Evolutionary conservation across 2,797 vertebrate genomes (phyloP).

Genomic region (Simalia tracyae): DNA sequence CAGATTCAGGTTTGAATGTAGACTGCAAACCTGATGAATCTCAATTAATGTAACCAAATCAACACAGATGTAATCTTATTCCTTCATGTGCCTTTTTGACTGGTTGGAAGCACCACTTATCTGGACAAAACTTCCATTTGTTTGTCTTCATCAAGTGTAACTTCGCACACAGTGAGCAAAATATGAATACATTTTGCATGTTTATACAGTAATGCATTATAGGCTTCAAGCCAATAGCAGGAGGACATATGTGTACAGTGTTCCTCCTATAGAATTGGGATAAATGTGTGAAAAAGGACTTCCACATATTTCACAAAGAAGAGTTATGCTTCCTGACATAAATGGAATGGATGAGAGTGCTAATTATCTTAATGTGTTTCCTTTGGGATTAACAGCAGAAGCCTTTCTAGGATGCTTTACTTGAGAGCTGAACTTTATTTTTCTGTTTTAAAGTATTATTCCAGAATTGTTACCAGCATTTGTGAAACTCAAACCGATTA

Average conservation of each 20-base stretch:
- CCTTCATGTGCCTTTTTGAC: neutral
- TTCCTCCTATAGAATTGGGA: neutral
- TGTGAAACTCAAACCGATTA: neutral
- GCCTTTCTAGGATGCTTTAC: neutral
- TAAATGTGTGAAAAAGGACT: neutral
- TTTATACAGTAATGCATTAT: neutral
- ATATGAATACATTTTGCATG: neutral
- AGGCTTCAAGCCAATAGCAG: neutral
- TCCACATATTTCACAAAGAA: neutral
- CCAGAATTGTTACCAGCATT: slow-evolving; percentile 14
- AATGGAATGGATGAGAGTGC: neutral
- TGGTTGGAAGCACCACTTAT: neutral
- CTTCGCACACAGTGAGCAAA: neutral
- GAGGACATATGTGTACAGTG: neutral
- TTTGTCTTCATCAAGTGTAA: neutral
- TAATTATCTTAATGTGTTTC: neutral
- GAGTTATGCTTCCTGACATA: neutral
- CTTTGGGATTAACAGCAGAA: neutral
- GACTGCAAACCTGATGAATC: neutral
- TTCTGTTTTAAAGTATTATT: slow-evolving; percentile 9
- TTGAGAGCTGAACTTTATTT: neutral
- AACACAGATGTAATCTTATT: neutral
- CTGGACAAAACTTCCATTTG: neutral
- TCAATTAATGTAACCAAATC: neutral
- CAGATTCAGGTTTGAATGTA: neutral